A percentile compares a stretch with the other conserved stretches of the same genome.
These are phyloP conservation scores for Trematomus loennbergii DNA, from an alignment of 2,113 vertebrate genomes.

Conservation along the genomic window DNA sequence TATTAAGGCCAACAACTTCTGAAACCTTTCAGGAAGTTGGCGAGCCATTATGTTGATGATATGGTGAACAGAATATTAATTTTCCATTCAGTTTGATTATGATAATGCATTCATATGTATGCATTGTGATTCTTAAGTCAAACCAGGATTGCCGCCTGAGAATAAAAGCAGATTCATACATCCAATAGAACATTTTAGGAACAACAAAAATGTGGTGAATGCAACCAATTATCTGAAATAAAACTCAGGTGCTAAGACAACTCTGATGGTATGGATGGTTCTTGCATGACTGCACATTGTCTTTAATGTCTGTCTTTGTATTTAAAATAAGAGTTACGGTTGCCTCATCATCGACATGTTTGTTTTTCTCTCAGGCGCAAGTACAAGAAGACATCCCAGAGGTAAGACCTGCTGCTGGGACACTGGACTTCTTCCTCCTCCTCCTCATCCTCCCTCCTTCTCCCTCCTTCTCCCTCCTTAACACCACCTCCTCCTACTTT, in stretches of 20 bases:
- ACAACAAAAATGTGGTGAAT: neutral
- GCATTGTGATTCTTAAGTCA: neutral
- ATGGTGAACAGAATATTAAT: neutral
- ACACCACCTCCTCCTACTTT: neutral
- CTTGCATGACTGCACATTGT: conserved; percentile 24
- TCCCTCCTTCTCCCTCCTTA: neutral
- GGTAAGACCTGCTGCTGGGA: conserved; percentile 88
- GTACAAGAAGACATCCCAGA: conserved; percentile 99
- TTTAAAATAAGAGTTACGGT: neutral
- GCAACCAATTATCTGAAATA: neutral
- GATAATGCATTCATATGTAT: too few relatives aligned
- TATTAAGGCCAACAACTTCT: too few relatives aligned
- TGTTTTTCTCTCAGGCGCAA: conserved; percentile 91
- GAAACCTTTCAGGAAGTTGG: neutral
- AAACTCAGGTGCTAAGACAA: neutral
- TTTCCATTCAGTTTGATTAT: neutral
- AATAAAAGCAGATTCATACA: too few relatives aligned
- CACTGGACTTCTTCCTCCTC: conserved; percentile 33
- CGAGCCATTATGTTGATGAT: neutral
- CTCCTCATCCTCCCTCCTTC: neutral
- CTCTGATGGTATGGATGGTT: neutral
- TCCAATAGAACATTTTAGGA: neutral
- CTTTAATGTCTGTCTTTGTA: neutral
- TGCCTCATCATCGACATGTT: conserved; percentile 53
- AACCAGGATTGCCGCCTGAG: too few relatives aligned